phyloP scores from a whole-genome alignment of 2,113 vertebrate species.

The Gnathonemus longibarbis region DNA sequence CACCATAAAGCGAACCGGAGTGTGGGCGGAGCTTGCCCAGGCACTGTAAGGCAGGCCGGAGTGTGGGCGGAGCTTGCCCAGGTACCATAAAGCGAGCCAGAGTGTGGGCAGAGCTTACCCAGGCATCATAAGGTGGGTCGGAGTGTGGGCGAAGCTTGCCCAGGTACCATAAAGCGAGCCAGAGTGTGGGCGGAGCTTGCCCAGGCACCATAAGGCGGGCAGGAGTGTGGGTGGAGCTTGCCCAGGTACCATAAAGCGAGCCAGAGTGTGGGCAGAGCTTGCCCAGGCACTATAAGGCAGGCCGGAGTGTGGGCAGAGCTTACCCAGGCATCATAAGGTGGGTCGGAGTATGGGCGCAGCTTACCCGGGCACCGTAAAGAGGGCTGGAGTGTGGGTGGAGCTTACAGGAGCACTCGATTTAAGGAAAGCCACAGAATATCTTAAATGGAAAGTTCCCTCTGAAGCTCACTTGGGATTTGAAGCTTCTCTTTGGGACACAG shows the following conservation, averaged over 20 bases:
- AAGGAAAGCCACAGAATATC: neutral
- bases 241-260: accelerated
- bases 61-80: neutral
- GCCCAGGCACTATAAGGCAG: neutral
- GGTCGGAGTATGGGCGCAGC: neutral
- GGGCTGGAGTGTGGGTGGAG: neutral
- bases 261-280: neutral
- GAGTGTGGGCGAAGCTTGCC: neutral
- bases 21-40: neutral
- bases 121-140: neutral
- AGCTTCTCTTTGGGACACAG: neutral
- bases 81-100: neutral
- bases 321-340: neutral
- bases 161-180: neutral
- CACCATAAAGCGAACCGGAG: neutral
- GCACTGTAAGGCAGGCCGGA: accelerated
- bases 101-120: neutral
- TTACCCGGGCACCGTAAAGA: neutral
- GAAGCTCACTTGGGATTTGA: neutral
- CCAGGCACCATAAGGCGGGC: neutral
- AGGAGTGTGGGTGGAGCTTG: neutral
- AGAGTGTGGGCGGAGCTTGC: too few species aligned
- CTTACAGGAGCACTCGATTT: neutral
- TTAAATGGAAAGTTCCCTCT: neutral
- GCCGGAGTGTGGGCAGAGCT: neutral